Evolutionary conservation across 2,797 vertebrate genomes (phyloP).

Genomic region (Lindbergichthys nudifrons): DNA sequence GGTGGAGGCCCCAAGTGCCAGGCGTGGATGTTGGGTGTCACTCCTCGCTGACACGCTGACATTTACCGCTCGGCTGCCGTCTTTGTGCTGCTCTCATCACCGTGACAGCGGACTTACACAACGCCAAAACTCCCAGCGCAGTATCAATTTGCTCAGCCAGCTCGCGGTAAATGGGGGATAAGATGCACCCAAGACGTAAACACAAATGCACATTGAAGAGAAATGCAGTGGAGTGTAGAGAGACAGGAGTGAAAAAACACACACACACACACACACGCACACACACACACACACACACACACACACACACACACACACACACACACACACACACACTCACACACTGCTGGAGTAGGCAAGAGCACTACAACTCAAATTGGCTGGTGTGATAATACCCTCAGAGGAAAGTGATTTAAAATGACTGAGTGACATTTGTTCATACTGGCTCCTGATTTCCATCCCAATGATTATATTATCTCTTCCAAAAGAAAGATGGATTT

Average conservation of each 20-base stretch:
- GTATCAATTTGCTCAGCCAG: slow-evolving; percentile 61
- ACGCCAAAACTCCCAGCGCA: slow-evolving; percentile 50
- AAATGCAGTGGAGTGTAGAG: slow-evolving; percentile 13
- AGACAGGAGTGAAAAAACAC: slow-evolving; percentile 1
- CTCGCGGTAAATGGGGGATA: slow-evolving; percentile 33
- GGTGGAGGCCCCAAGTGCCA: slow-evolving; percentile 31
- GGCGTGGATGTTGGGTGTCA: slow-evolving; percentile 56
- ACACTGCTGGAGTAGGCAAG: slow-evolving; percentile 25
- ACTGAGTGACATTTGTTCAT: slow-evolving; percentile 51
- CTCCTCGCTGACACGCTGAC: slow-evolving; percentile 71
- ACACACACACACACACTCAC: slow-evolving; percentile 27
- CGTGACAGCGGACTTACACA: slow-evolving; percentile 69
- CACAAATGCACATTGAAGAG: slow-evolving; percentile 8
- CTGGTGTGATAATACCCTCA: slow-evolving; percentile 47
- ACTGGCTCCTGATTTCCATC: slow-evolving; percentile 40
- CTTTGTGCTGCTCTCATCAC: slow-evolving; percentile 71
- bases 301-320: slow-evolving; percentile 29
- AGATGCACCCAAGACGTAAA: slow-evolving; percentile 20
- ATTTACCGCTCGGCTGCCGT: slow-evolving; percentile 65
- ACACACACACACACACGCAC: slow-evolving; percentile 9
- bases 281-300: slow-evolving; percentile 20
- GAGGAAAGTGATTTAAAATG: slow-evolving; percentile 56
- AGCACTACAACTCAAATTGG: slow-evolving; percentile 43
- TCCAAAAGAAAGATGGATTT: slow-evolving; percentile 42
- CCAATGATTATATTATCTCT: slow-evolving; percentile 44